Evolutionary conservation across 2,888 invertebrate species (phyloP).

Genomic region (Zeuzera pyrina): DNA sequence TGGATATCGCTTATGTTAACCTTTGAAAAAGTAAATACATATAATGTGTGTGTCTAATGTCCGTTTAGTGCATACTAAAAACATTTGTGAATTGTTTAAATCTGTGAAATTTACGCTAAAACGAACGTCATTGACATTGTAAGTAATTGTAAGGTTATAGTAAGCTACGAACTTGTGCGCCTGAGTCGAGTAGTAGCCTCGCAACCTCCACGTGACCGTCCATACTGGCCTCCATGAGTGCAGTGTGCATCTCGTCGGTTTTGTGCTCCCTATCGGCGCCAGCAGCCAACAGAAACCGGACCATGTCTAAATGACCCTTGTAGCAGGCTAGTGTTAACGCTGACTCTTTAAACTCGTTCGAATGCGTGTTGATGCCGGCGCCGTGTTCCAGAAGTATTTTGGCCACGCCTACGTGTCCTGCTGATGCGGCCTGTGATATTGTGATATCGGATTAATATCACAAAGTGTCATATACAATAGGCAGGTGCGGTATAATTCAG

Average conservation of each 20-base stretch:
- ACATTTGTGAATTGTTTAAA: too few relatives aligned
- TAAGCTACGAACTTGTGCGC: constrained; percentile 86
- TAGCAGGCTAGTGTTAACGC: constrained; percentile 96
- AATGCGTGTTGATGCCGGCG: constrained; percentile 98
- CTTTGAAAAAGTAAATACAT: constrained; percentile 1
- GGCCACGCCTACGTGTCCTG: constrained; percentile 94
- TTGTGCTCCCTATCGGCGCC: constrained; percentile 98
- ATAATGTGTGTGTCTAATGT: too few relatives aligned
- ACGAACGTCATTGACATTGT: too few relatives aligned
- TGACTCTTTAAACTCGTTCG: constrained; percentile 99
- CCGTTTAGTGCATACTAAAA: too few relatives aligned
- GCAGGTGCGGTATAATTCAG: too few relatives aligned
- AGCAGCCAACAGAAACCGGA: constrained; percentile 93
- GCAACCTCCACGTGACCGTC: constrained; percentile 99
- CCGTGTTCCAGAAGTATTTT: constrained; percentile 93
- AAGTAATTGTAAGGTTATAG: too few relatives aligned
- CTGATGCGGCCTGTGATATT: constrained; percentile 91
- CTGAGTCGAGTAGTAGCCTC: constrained; percentile 92
- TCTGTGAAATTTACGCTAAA: too few relatives aligned
- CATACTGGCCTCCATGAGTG: constrained; percentile 99
- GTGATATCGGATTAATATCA: too few relatives aligned
- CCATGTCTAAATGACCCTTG: constrained; percentile 98
- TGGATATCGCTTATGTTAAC: constrained; percentile 3
- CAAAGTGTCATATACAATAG: too few relatives aligned
- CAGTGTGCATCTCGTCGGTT: constrained; percentile 99